A percentile compares a stretch with the other conserved stretches of the same genome.
phyloP scores from a whole-genome alignment of 30 jellyfish, hydroid and myxozoan species.

The Aurelia coerulea region DNA sequence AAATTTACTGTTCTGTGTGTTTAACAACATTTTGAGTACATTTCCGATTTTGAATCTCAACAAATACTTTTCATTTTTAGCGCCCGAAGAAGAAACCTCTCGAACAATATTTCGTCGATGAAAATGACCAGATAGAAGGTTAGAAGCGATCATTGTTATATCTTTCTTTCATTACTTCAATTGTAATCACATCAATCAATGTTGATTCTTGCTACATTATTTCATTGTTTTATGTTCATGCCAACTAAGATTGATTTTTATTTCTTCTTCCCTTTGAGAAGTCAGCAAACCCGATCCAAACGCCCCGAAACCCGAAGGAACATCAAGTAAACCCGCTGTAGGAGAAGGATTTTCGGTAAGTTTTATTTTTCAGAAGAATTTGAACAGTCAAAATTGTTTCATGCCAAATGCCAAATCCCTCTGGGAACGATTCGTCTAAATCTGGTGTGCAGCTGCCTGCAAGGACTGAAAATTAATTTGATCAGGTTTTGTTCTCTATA shows the following conservation, averaged over 20 bases:
- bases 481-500: too few species aligned
- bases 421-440: too few species aligned
- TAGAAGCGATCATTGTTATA: neutral
- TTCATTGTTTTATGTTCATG: too few species aligned
- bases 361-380: neutral
- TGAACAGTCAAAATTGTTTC: too few species aligned
- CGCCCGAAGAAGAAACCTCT: conserved; percentile 98
- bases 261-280: neutral
- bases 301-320: conserved; percentile 99
- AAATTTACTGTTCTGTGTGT: too few species aligned
- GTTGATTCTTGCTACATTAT: too few species aligned
- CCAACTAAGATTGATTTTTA: too few species aligned
- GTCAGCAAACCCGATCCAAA: conserved; percentile 94
- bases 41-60: neutral
- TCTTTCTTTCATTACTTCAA: too few species aligned
- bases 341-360: conserved; percentile 90
- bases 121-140: conserved; percentile 96
- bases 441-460: too few species aligned
- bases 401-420: too few species aligned
- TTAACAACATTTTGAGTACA: neutral
- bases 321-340: conserved; percentile 89
- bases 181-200: too few species aligned
- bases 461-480: too few species aligned
- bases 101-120: conserved; percentile 91
- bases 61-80: conserved; percentile 34